Percentiles rank a stretch among this genome's conserved stretches.
Evolutionary conservation across 2,797 vertebrate species (phyloP).

Genomic region (Champsocephalus esox): DNA sequence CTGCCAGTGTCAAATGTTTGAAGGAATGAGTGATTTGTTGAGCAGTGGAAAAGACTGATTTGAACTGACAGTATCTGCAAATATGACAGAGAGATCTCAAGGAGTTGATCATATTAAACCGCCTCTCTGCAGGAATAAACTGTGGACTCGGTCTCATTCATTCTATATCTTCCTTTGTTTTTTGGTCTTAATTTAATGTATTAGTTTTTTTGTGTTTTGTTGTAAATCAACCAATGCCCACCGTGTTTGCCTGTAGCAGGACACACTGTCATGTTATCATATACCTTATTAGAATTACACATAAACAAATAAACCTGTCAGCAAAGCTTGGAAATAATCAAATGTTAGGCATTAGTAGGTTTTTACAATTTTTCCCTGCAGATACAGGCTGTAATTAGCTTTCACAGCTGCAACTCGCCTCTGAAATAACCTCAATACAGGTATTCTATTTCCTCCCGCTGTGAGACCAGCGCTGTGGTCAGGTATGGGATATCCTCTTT

Average conservation of each 20-base stretch:
- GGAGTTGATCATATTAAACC: constrained; percentile 20
- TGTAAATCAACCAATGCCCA: background rate
- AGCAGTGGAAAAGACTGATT: constrained; percentile 37
- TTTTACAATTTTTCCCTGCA: constrained; percentile 52
- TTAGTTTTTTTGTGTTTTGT: too few species aligned
- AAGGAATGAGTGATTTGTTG: constrained; percentile 58
- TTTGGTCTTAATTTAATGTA: background rate
- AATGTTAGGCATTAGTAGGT: constrained; percentile 49
- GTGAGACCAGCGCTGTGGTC: constrained; percentile 50
- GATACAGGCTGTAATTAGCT: constrained; percentile 67
- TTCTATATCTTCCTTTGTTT: background rate
- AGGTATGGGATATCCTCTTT: constrained; percentile 34
- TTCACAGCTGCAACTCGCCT: constrained; percentile 61
- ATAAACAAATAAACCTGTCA: constrained; percentile 17
- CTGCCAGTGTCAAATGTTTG: constrained; percentile 53
- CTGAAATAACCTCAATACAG: constrained; percentile 66
- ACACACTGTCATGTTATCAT: background rate
- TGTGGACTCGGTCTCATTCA: background rate
- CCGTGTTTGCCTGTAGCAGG: background rate
- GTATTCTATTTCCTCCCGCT: constrained; percentile 70
- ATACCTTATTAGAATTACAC: background rate
- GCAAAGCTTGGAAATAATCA: constrained; percentile 55
- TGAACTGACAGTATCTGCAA: constrained; percentile 24
- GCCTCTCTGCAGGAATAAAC: background rate
- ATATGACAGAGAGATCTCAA: constrained; percentile 23